Percentiles rank a stretch among this genome's conserved stretches.
These are phyloP conservation scores for Euleptes europaea DNA, from an alignment of 2,113 vertebrate species.

Conservation along the genomic window DNA sequence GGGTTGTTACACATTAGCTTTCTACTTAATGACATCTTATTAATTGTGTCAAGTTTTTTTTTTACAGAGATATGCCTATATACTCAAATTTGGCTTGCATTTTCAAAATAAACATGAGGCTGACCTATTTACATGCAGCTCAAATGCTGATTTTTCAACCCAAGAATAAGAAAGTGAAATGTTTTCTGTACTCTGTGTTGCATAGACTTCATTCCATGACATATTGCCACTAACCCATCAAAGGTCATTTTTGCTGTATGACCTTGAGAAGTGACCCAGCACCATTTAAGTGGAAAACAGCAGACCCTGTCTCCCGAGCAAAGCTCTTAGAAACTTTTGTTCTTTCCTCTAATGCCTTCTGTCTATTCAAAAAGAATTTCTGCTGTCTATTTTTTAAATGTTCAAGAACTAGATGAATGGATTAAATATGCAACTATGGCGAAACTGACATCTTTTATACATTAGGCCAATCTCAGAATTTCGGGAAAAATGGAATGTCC, in stretches of 20 bases:
- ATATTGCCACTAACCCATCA: neutral
- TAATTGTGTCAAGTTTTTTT: constrained; percentile 64
- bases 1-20: constrained; percentile 60
- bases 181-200: neutral
- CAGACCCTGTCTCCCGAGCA: neutral
- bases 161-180: constrained; percentile 37
- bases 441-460: no score
- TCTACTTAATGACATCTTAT: constrained; percentile 64
- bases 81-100: constrained; percentile 57
- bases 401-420: neutral
- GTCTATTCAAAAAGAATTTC: constrained; percentile 12
- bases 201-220: neutral
- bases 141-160: constrained; percentile 15
- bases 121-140: constrained; percentile 55
- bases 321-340: neutral
- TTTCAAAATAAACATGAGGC: constrained; percentile 58
- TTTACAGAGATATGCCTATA: constrained; percentile 54
- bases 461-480: no score
- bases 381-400: neutral
- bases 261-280: constrained; percentile 13
- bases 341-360: constrained; percentile 20
- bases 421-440: no score
- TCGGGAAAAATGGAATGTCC: no score
- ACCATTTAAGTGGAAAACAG: constrained; percentile 22
- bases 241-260: neutral